Conservation (phyloP, 2,113 vertebrate genomes). For the Megalops atlanticus region DNA sequence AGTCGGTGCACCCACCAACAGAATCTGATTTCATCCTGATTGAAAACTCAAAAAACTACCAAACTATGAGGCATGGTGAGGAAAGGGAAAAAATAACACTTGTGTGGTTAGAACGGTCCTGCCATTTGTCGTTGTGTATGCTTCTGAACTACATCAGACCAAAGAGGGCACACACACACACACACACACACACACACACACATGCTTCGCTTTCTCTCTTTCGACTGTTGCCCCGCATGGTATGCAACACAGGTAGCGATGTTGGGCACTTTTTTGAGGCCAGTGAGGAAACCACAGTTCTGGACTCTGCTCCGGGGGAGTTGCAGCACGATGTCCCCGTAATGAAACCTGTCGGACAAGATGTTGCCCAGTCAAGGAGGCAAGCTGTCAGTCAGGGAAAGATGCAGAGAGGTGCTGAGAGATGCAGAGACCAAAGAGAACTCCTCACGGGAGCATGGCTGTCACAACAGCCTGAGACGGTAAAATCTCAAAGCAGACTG, state of each 20-base stretch:
- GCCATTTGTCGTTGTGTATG: background rate
- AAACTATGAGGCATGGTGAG: no score
- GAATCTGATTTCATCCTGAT: background rate
- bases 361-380: background rate
- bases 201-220: conserved; percentile 15
- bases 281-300: background rate
- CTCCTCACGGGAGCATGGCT: no score
- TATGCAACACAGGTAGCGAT: no score
- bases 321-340: background rate
- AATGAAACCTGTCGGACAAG: conserved; percentile 9
- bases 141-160: background rate
- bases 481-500: background rate
- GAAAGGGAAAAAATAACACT: background rate
- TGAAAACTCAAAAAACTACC: background rate
- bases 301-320: background rate
- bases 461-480: background rate
- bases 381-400: background rate
- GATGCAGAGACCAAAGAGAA: no score
- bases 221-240: background rate
- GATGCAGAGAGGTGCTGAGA: background rate
- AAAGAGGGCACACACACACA: background rate
- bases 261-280: background rate
- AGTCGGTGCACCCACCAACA: background rate
- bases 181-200: background rate
- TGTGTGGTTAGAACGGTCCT: background rate